Conservation (phyloP, 2,888 invertebrate genomes). For the Xanthorhoe designata region DNA sequence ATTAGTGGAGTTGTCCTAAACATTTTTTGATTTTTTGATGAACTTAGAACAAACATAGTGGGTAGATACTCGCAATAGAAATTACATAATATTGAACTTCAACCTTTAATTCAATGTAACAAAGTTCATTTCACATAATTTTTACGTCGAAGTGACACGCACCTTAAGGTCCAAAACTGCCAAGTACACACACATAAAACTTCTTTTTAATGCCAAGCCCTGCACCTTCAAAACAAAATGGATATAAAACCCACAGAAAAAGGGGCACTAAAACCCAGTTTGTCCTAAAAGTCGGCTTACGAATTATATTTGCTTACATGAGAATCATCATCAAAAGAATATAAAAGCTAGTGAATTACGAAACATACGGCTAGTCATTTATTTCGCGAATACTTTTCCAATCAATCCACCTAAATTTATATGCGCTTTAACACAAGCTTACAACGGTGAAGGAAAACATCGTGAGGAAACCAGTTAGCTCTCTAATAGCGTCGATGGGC, state of each 20-base stretch:
- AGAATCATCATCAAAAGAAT: not conserved
- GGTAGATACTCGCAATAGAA: too few species aligned
- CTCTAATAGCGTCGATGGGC: too few species aligned
- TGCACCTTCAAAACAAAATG: constrained; percentile 40
- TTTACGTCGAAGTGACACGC: not conserved
- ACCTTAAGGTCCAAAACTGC: constrained; percentile 16
- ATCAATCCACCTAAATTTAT: too few species aligned
- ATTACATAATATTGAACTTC: too few species aligned
- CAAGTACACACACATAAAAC: constrained; percentile 38
- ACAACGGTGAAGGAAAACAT: too few species aligned
- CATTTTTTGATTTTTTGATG: too few species aligned
- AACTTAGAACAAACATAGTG: too few species aligned
- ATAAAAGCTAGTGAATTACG: too few species aligned
- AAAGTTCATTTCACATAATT: not conserved
- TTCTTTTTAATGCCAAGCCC: constrained; percentile 33
- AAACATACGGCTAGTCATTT: too few species aligned
- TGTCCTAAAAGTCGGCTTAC: constrained; percentile 20
- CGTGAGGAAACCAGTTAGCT: too few species aligned
- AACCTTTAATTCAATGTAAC: not conserved
- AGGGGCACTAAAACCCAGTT: constrained; percentile 31
- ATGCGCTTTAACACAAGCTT: too few species aligned
- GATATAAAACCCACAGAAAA: constrained; percentile 33
- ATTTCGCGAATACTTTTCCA: too few species aligned
- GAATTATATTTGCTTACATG: not conserved
- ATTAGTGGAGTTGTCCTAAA: not conserved